Evolutionary conservation across 2,888 invertebrate genomes (phyloP).

Genomic region (Metacarcinus magister): DNA sequence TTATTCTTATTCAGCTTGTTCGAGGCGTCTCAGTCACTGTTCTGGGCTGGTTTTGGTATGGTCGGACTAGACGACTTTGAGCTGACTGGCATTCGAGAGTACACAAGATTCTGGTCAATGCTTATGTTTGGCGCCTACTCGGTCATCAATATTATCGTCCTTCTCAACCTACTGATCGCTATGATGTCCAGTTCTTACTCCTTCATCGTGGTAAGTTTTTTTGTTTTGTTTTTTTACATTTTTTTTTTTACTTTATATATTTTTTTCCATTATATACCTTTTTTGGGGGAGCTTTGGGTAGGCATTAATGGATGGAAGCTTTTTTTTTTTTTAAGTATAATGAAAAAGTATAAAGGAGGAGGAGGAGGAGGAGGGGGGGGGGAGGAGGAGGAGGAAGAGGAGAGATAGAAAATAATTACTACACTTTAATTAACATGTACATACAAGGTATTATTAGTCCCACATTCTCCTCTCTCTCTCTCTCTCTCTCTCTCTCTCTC

Average conservation of each 20-base stretch:
- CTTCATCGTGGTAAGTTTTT: slow-evolving; percentile 81
- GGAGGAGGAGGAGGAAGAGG: neutral
- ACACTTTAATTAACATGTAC: too few relatives aligned
- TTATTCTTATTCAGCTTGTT: slow-evolving; percentile 88
- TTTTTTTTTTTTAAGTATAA: too few relatives aligned
- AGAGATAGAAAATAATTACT: neutral
- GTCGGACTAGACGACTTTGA: slow-evolving; percentile 95
- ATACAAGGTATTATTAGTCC: too few relatives aligned
- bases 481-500: too few relatives aligned
- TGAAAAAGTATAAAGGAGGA: too few relatives aligned
- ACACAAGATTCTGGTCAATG: slow-evolving; percentile 97
- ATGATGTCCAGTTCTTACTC: slow-evolving; percentile 98
- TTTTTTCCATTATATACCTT: neutral
- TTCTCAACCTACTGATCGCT: slow-evolving; percentile 96
- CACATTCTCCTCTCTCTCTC: too few relatives aligned
- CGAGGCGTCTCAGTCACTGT: slow-evolving; percentile 96
- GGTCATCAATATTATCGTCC: slow-evolving; percentile 95
- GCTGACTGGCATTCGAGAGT: slow-evolving; percentile 92
- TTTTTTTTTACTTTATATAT: too few relatives aligned
- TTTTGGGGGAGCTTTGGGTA: neutral
- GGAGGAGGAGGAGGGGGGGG: neutral
- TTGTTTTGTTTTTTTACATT: too few relatives aligned
- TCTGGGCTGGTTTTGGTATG: slow-evolving; percentile 98
- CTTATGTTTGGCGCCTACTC: slow-evolving; percentile 98
- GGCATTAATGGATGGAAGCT: neutral